Conservation (phyloP, 2,888 invertebrate genomes). For the Dicranocentrus wangi region DNA sequence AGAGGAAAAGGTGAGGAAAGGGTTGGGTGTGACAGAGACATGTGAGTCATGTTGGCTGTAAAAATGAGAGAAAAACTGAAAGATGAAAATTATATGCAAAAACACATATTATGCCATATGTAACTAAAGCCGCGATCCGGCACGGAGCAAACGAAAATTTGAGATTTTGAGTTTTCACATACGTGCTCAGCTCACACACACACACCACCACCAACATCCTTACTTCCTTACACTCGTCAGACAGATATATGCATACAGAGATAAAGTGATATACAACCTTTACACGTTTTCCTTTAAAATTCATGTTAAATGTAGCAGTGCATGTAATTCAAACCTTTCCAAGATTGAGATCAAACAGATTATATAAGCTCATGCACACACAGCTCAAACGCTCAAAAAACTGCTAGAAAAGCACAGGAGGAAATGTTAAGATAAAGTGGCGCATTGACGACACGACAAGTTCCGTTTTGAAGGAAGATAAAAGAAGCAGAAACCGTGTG, state of each 20-base stretch:
- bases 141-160: neutral
- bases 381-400: conserved; percentile 44
- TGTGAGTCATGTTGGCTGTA: conserved; percentile 52
- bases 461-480: conserved; percentile 39
- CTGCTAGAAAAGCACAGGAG: conserved; percentile 12
- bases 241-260: too few relatives aligned
- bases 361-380: too few relatives aligned
- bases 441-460: conserved; percentile 49
- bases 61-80: conserved; percentile 52
- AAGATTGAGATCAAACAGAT: conserved; percentile 57
- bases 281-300: conserved; percentile 21
- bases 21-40: conserved; percentile 59
- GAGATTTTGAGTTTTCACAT: neutral
- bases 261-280: neutral
- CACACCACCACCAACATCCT: neutral
- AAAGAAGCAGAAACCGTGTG: neutral
- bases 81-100: conserved; percentile 44
- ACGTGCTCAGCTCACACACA: neutral
- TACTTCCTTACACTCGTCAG: neutral
- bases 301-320: conserved; percentile 62
- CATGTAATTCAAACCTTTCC: conserved; percentile 41
- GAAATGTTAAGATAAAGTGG: conserved; percentile 21
- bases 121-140: too few relatives aligned
- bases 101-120: too few relatives aligned
- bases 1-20: conserved; percentile 36